Base-by-base conservation (phyloP, 2,888 invertebrate species). In the Diloba caeruleocephala region DNA sequence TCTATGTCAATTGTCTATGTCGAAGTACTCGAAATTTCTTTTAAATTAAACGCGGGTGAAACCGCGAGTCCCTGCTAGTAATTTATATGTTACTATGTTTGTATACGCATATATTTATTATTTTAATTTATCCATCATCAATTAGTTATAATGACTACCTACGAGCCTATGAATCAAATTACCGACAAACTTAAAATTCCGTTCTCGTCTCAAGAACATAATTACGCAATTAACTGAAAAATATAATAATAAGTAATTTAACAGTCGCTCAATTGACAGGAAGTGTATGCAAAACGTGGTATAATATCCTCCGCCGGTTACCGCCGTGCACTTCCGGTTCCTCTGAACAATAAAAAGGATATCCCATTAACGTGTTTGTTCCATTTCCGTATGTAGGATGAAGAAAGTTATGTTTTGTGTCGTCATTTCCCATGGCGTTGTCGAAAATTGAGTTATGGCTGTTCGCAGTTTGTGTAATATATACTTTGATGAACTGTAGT, bases 231-330 rank as follows among this genome's bases (percentile, higher is more conserved):
- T 31, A 51, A 36, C 39, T 3, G 23, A 43, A 43, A 19, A 42
- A 43, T n/a, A 26, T 28, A 38, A 45, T 42, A 45, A 14, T 50
- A 44, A 50, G 29, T 31, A 44, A 51, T 45, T 49, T 36, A 59
- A 52, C 17, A 43, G 46, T 36, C 41, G 32, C 32, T 53, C 43
- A 61, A 49, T 50, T 61, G 68, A 58, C 68, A 28, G 70, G 70
- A 71, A 64, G 43, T 52, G 55, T 44, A 71, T 68, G 70, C 71
- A 71, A 71, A 71, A 65, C 71, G 55, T 36, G 32, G 43, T 59
- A 43, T 48, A 56, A 48, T 60, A 65, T 65, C 61, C 56, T 56
- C 42, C 25, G 56, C 10, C 54, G 54, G 28, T 19, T 15, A 28
- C 46, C 45, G 52, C 41, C 55, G 26, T 48, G 46, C 44, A 58